Percentiles rank a stretch among this genome's conserved stretches.
These are phyloP conservation scores for Apolygus lucorum DNA, from an alignment of 1,140 invertebrate species.

Conservation along the genomic window DNA sequence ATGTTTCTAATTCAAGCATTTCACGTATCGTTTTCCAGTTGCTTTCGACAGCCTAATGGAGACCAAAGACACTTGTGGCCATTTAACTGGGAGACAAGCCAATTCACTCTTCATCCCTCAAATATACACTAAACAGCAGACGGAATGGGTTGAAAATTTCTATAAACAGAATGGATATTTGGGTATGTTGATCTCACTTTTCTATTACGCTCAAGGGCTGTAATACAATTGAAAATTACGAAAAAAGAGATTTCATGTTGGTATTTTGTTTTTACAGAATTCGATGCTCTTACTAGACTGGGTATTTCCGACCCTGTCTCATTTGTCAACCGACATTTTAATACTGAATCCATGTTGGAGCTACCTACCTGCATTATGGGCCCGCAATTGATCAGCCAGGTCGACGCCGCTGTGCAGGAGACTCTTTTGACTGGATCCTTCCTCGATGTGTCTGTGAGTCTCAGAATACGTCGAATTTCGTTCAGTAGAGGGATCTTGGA, in stretches of 20 bases:
- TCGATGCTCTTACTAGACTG: conserved; percentile 75
- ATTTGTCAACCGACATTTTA: conserved; percentile 70
- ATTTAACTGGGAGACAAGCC: conserved; percentile 63
- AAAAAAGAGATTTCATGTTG: no score
- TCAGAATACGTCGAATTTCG: not conserved
- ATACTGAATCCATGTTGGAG: conserved; percentile 57
- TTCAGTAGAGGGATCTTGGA: no score
- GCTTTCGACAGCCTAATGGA: conserved; percentile 56
- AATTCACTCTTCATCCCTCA: conserved; percentile 80
- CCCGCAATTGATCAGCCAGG: conserved; percentile 59
- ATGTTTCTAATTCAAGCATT: not conserved
- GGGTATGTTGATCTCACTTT: no score
- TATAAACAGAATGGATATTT: conserved; percentile 91
- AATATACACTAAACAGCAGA: conserved; percentile 77
- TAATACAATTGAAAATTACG: no score
- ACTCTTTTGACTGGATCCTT: conserved; percentile 62
- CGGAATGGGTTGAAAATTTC: conserved; percentile 85
- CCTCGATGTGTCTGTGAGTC: conserved; percentile 58
- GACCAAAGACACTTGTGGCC: conserved; percentile 61
- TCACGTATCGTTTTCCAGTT: conserved; percentile 40
- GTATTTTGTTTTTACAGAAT: conserved; percentile 59
- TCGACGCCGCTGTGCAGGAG: conserved; percentile 79
- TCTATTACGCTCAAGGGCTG: no score
- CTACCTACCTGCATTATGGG: conserved; percentile 72
- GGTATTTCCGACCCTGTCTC: conserved; percentile 77